These are phyloP conservation scores for Chaetodon trifasciatus DNA, from an alignment of 2,797 vertebrate species.

Conservation along the genomic window DNA sequence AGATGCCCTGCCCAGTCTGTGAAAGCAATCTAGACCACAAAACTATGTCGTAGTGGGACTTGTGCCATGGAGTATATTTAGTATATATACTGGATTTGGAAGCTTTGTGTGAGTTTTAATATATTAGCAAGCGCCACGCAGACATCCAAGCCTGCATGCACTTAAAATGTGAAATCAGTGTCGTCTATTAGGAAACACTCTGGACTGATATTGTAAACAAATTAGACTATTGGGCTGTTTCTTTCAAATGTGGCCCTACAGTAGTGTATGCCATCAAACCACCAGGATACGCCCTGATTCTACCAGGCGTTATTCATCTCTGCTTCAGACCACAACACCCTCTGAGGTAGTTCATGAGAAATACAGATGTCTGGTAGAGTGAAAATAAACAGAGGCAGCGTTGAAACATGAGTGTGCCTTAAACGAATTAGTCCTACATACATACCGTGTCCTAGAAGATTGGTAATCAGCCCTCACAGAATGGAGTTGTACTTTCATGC, in stretches of 20 bases:
- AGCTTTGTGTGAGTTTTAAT: constrained; percentile 44
- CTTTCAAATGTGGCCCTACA: constrained; percentile 38
- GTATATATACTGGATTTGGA: constrained; percentile 60
- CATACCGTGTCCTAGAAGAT: constrained; percentile 36
- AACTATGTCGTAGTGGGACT: constrained; percentile 38
- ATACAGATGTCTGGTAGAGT: constrained; percentile 70
- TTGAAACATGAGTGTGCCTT: constrained; percentile 60
- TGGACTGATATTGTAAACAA: constrained; percentile 31
- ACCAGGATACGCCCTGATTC: constrained; percentile 72
- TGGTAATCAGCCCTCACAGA: constrained; percentile 40
- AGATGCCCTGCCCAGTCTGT: constrained; percentile 66
- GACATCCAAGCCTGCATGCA: constrained; percentile 22
- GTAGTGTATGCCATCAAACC: constrained; percentile 65
- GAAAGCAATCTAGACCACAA: constrained; percentile 69
- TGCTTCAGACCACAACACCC: constrained; percentile 67
- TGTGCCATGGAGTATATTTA: constrained; percentile 57
- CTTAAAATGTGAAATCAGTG: constrained; percentile 41
- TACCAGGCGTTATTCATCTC: constrained; percentile 54
- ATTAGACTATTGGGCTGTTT: constrained; percentile 26
- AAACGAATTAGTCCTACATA: constrained; percentile 56
- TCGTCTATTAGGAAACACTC: constrained; percentile 17
- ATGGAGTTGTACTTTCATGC: constrained; percentile 25
- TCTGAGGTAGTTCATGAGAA: constrained; percentile 73
- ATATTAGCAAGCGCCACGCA: constrained; percentile 53
- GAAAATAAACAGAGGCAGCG: constrained; percentile 76